Evolutionary conservation across 1,140 invertebrate species (phyloP).

Genomic region (Hycleus cichorii): DNA sequence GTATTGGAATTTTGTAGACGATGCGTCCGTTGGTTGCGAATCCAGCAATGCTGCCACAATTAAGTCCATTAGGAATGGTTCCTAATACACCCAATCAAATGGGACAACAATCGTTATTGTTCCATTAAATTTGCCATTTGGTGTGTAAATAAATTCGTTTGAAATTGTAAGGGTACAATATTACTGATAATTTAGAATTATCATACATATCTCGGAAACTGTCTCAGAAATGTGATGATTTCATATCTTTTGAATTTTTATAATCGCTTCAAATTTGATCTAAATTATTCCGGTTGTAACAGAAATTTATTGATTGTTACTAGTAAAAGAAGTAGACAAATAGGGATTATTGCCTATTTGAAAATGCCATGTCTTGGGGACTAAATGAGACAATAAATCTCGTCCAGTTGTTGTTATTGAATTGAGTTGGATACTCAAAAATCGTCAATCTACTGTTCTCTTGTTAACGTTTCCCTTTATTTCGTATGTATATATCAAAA

Average conservation of each 20-base stretch:
- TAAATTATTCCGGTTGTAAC: not conserved
- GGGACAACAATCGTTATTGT: constrained; percentile 33
- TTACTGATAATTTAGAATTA: constrained; percentile 5
- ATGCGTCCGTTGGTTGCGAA: constrained; percentile 33
- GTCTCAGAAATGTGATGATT: constrained; percentile 7
- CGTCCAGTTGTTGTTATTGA: constrained; percentile 1
- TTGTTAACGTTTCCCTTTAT: no score
- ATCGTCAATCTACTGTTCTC: no score
- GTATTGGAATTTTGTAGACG: constrained; percentile 21
- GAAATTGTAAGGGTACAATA: constrained; percentile 24
- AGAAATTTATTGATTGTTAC: no score
- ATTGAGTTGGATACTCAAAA: no score
- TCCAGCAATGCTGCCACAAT: constrained; percentile 28
- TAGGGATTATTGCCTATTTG: no score
- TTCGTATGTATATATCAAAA: no score
- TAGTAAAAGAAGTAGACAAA: no score
- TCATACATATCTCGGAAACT: constrained; percentile 9
- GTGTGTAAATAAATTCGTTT: constrained; percentile 18
- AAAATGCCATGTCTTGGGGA: not conserved
- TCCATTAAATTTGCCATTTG: constrained; percentile 29
- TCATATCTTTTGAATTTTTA: constrained; percentile 19
- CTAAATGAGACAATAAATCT: constrained; percentile 11
- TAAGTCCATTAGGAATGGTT: constrained; percentile 25
- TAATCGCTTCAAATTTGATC: constrained; percentile 7
- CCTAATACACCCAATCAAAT: constrained; percentile 26